Base-by-base conservation (phyloP, 2,797 vertebrate genomes). In the Karalla daura region DNA sequence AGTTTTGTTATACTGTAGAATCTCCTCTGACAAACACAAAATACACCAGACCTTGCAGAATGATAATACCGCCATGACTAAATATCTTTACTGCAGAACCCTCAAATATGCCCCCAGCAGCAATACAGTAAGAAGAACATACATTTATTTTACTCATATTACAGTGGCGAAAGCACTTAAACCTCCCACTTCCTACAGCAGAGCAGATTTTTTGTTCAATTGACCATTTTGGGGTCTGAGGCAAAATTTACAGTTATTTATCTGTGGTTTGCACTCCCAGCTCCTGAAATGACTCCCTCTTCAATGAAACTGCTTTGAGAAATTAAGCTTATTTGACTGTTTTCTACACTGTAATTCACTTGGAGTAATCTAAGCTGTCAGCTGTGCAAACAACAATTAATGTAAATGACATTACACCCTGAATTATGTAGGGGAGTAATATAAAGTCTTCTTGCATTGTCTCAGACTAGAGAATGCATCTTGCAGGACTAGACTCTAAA, bases 221-320 rank as follows among this genome's bases (percentile, higher is more conserved):
- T 14, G 17, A 47, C 33, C 45, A 21, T 61, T 59, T 59, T 61
- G 35, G 27, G 49, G 53, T 72, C 47, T 23, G 21, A 74, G n/a
- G 37, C 61, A 67, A 28, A 73, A 73, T 80, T 81, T 72, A 70
- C 44, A 65, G 39, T 59, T 39, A 47, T 65, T 70, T 47, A 73
- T 71, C 65, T 76, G 53, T 27, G 33, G 40, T 44, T 47, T 35
- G 25, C 46, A 50, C 71, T 65, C 36, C 30, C 41, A 36, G 7
- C 46, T 36, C 39, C 40, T 66, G 27, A 76, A 76, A 59, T 39
- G 27, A 58, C 49, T 74, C 54, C 53, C 37, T 37, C 28, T 50
- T 56, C 11, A 20, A 43, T 58, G 49, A 5, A 5, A 64, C 63
- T 51, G 46, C 33, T 67, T 37, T 21, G n/a, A 61, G 61, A 75